phyloP scores from a whole-genome alignment of 2,113 vertebrate genomes.

The Pterocles burchelli region DNA sequence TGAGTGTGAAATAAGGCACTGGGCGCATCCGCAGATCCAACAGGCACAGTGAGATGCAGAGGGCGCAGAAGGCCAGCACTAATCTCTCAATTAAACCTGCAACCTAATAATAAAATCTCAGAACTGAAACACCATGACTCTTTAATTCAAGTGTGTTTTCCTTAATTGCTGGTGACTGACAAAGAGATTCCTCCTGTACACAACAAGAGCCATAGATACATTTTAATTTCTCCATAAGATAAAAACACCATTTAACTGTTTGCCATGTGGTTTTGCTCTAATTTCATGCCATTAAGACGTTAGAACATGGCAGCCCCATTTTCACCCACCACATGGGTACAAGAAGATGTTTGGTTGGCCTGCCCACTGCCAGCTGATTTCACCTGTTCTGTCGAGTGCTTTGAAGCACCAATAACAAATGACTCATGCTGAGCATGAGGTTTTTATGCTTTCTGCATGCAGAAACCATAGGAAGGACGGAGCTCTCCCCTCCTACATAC shows the following conservation, averaged over 20 bases:
- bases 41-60: neutral
- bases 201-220: neutral
- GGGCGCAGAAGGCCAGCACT: neutral
- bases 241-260: neutral
- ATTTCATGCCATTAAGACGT: neutral
- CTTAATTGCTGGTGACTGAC: neutral
- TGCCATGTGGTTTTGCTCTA: neutral
- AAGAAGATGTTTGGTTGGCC: neutral
- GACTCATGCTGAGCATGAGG: neutral
- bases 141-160: neutral
- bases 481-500: neutral
- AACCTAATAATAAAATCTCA: neutral
- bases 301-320: neutral
- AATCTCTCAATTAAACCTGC: neutral
- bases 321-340: neutral
- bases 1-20: neutral
- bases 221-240: neutral
- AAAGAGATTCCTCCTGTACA: neutral
- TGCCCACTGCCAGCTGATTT: slow-evolving; percentile 25
- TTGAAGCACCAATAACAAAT: neutral
- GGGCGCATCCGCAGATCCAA: neutral
- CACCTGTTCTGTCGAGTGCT: neutral
- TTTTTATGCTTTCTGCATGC: neutral
- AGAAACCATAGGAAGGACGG: neutral
- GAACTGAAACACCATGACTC: neutral